Percentiles rank a stretch among this genome's conserved stretches.
Conservation (phyloP, 2,113 vertebrate species). For the Oncorhynchus mykiss region DNA sequence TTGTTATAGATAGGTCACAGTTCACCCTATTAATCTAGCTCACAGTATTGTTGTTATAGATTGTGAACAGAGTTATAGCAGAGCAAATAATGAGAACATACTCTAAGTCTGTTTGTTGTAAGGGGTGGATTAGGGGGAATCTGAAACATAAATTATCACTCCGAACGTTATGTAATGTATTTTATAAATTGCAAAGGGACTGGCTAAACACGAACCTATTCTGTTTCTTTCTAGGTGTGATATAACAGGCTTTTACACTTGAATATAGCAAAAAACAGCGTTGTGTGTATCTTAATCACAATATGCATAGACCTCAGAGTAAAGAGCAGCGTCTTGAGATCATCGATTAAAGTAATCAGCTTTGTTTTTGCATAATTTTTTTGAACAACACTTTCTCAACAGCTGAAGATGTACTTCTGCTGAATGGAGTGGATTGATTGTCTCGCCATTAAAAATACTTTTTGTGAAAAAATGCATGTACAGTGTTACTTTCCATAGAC, state of each 20-base stretch:
- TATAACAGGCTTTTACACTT: constrained; percentile 1
- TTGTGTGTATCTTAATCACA: constrained; percentile 1
- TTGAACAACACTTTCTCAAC: constrained; percentile 36
- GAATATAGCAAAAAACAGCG: constrained; percentile 1
- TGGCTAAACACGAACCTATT: constrained; percentile 1
- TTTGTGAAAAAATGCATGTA: constrained; percentile 33
- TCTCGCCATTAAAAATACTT: constrained; percentile 53
- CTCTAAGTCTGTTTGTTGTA: neutral
- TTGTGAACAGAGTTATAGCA: constrained; percentile 18
- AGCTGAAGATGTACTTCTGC: constrained; percentile 7
- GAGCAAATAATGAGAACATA: no score
- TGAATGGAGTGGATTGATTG: constrained; percentile 13
- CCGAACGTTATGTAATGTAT: constrained; percentile 18
- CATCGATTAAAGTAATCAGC: no score
- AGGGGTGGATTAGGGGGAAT: neutral
- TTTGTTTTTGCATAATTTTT: constrained; percentile 17
- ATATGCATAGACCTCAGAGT: neutral
- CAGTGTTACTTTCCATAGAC: neutral
- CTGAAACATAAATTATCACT: constrained; percentile 21
- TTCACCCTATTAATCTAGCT: no score
- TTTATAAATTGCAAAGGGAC: constrained; percentile 23
- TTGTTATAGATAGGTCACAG: no score
- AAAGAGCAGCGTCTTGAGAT: neutral
- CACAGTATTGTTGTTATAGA: neutral
- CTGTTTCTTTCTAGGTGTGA: constrained; percentile 12